These are phyloP conservation scores for Cossypha dichroa DNA, from an alignment of 2,797 vertebrate species.

Conservation along the genomic window DNA sequence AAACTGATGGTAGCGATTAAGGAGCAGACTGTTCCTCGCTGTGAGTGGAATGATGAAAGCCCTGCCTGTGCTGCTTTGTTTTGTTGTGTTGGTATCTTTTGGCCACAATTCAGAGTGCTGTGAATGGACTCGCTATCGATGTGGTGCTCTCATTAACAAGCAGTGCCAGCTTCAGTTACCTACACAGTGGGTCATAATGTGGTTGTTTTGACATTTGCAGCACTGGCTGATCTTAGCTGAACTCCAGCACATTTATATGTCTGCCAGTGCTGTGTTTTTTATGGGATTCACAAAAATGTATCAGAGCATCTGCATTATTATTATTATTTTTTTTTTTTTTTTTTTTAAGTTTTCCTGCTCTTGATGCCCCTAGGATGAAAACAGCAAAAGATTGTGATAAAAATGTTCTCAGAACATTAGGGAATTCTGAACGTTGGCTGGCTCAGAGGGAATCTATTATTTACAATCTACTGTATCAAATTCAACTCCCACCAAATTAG, in stretches of 20 bases:
- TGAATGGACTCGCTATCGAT: background rate
- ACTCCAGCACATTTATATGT: background rate
- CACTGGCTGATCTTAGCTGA: background rate
- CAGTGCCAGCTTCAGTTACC: background rate
- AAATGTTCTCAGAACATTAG: slow-evolving; percentile 23
- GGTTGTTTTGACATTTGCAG: background rate
- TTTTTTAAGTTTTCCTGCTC: background rate
- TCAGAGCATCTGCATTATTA: background rate
- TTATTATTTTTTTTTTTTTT: background rate
- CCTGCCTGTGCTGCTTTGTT: background rate
- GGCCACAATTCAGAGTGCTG: background rate
- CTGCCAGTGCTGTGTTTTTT: background rate
- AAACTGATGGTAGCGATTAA: background rate
- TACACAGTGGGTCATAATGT: background rate
- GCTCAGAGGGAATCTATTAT: slow-evolving; percentile 58
- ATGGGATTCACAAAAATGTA: background rate
- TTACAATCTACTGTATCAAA: slow-evolving; percentile 65
- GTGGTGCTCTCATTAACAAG: background rate
- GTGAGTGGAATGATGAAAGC: slow-evolving; percentile 13
- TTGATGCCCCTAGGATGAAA: slow-evolving; percentile 31
- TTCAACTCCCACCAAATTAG: slow-evolving; percentile 55
- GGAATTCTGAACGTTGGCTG: background rate
- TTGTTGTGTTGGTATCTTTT: background rate
- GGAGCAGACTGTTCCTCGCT: background rate
- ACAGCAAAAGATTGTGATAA: background rate